A percentile compares a stretch with the other conserved stretches of the same genome.
phyloP scores from a whole-genome alignment of 2,797 vertebrate genomes.

The Sebastolobus alascanus region DNA sequence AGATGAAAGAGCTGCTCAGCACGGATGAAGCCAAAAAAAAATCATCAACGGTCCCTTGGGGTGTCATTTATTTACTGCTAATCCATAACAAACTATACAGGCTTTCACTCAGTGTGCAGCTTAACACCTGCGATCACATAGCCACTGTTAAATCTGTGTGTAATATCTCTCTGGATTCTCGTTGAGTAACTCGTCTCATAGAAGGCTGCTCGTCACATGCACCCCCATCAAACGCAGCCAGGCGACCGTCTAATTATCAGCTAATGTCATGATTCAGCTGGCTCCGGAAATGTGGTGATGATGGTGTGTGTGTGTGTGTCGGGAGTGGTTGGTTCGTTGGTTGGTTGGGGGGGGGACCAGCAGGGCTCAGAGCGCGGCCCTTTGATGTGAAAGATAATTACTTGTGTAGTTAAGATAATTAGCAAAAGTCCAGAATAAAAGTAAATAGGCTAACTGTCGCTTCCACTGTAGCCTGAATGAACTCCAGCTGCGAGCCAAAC shows the following conservation, averaged over 20 bases:
- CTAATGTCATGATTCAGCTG: conserved; percentile 84
- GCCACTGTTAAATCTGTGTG: conserved; percentile 26
- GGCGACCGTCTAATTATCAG: conserved; percentile 83
- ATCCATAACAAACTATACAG: conserved; percentile 48
- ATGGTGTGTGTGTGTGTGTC: conserved; percentile 22
- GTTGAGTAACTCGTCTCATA: neutral
- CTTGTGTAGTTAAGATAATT: conserved; percentile 84
- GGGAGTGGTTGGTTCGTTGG: conserved; percentile 76
- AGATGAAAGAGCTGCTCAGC: conserved; percentile 58
- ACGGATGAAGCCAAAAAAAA: neutral
- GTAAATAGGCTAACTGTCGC: conserved; percentile 81
- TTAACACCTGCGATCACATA: conserved; percentile 46
- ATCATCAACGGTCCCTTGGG: conserved; percentile 39
- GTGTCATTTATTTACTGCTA: conserved; percentile 57
- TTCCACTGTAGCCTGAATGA: conserved; percentile 72
- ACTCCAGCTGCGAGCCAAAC: conserved; percentile 60
- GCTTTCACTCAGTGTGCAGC: conserved; percentile 23
- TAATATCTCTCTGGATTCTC: conserved; percentile 16
- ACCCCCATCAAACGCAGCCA: conserved; percentile 77
- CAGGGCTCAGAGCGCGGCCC: conserved; percentile 64
- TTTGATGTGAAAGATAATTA: conserved; percentile 91
- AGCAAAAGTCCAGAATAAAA: conserved; percentile 83
- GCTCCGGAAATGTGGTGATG: conserved; percentile 69
- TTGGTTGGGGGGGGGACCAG: conserved; percentile 52
- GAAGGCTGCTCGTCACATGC: conserved; percentile 49